Evolutionary conservation across 2,888 invertebrate genomes (phyloP).

Genomic region (Rhimphoctona megacephalus): DNA sequence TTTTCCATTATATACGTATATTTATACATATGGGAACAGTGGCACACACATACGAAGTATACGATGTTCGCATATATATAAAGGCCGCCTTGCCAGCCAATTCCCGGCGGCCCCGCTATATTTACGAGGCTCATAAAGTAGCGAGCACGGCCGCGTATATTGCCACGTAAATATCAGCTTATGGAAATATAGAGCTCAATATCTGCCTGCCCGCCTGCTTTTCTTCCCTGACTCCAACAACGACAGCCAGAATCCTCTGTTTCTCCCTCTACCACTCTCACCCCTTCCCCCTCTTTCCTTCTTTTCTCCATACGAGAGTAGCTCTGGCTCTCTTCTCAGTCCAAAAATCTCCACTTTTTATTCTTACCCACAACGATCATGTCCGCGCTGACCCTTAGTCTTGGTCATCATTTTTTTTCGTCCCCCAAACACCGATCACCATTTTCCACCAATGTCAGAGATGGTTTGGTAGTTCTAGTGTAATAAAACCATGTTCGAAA

Average conservation of each 20-base stretch:
- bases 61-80: constrained; percentile 71
- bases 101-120: constrained; percentile 84
- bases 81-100: constrained; percentile 83
- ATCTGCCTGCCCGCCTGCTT: constrained; percentile 83
- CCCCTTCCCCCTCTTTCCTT: neutral
- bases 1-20: neutral
- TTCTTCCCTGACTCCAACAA: constrained; percentile 72
- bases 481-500: neutral
- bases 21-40: neutral
- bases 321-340: constrained; percentile 25
- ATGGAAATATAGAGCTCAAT: constrained; percentile 87
- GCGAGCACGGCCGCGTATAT: constrained; percentile 84
- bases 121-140: constrained; percentile 85
- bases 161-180: constrained; percentile 87
- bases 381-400: neutral
- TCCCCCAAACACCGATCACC: neutral
- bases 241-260: constrained; percentile 60
- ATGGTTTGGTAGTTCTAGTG: neutral
- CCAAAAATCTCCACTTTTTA: constrained; percentile 40
- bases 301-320: constrained; percentile 5
- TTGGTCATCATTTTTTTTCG: constrained; percentile 46
- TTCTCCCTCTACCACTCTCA: constrained; percentile 41
- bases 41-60: constrained; percentile 58
- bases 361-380: constrained; percentile 27
- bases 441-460: neutral